These are phyloP conservation scores for Diarsia brunnea DNA, from an alignment of 2,888 invertebrate species.

Conservation along the genomic window DNA sequence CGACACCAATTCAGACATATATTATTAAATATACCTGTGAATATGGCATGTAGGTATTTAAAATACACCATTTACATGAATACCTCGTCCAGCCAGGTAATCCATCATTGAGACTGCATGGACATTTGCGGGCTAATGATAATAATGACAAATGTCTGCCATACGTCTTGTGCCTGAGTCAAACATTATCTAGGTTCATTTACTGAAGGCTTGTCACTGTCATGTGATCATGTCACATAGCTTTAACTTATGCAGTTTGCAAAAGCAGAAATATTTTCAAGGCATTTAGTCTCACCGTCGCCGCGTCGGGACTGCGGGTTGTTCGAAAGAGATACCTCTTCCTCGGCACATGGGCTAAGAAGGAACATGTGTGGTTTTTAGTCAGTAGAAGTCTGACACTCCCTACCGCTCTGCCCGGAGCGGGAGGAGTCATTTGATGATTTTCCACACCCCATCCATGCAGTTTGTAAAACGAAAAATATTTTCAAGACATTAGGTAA, in stretches of 20 bases:
- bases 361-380: too few relatives aligned
- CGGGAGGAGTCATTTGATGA: too few relatives aligned
- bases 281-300: neutral
- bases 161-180: slow-evolving; percentile 23
- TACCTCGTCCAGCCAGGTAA: slow-evolving; percentile 13
- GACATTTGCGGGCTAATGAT: slow-evolving; percentile 53
- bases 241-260: neutral
- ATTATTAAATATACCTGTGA: neutral
- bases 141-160: slow-evolving; percentile 48
- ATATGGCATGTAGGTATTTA: slow-evolving; percentile 5
- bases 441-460: too few relatives aligned
- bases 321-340: too few relatives aligned
- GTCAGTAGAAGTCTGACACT: too few relatives aligned
- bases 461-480: too few relatives aligned
- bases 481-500: too few relatives aligned
- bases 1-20: neutral
- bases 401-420: too few relatives aligned
- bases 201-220: slow-evolving; percentile 26
- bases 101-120: slow-evolving; percentile 28
- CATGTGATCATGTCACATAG: slow-evolving; percentile 3
- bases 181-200: slow-evolving; percentile 41
- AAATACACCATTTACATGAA: slow-evolving; percentile 37
- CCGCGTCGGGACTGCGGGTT: too few relatives aligned
- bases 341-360: too few relatives aligned
- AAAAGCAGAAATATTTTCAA: neutral